Base-by-base conservation (phyloP, 2,888 invertebrate species). In the Pomacea canaliculata region DNA sequence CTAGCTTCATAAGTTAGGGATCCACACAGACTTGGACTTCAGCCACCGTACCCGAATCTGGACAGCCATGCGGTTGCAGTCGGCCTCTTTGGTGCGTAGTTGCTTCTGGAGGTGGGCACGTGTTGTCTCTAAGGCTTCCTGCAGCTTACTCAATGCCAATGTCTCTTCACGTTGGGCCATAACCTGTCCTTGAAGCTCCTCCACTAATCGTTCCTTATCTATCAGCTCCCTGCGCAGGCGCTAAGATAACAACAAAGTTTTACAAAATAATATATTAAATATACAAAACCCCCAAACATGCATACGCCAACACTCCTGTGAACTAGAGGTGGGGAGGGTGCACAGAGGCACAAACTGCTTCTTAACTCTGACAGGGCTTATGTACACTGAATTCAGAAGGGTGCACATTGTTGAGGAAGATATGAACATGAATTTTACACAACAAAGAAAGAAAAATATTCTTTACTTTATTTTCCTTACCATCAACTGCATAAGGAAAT, bases 1-100 rank as follows among this genome's bases (percentile, higher is more conserved):
- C 37, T 37, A 37, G 37, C 37, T 37, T 37, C 37, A 37, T 37
- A 37, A 37, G 37, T 37, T 37, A 37, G 37, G 37, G 5, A 37
- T 37, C 37, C 37, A 37, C 37, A 37, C 37, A 37, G 1, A 0
- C 37, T 5, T 5, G 5, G 37, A 37, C 37, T 37, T 37, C 10
- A 56, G 37, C 23, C 1, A 7, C 56, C 76, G 80, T 80, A 90
- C 90, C 85, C 88, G 72, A n/a, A 90, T 87, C 83, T 91, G 90
- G 12, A 90, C 90, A n/a, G 90, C 88, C 88, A 90, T 85, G 72
- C 90, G 78, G 85, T 90, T 90, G 77, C 89, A 89, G 83, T 91
- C 91, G 0, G 86, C 89, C 78, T 90, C 90, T 80, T 89, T 90
- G 72, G 85, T 85, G 37, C 89, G 80, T 73, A 91, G 85, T 78